A percentile compares a stretch with the other conserved stretches of the same genome.
Evolutionary conservation across 2,113 vertebrate genomes (phyloP).

Genomic region (Asarcornis scutulata): DNA sequence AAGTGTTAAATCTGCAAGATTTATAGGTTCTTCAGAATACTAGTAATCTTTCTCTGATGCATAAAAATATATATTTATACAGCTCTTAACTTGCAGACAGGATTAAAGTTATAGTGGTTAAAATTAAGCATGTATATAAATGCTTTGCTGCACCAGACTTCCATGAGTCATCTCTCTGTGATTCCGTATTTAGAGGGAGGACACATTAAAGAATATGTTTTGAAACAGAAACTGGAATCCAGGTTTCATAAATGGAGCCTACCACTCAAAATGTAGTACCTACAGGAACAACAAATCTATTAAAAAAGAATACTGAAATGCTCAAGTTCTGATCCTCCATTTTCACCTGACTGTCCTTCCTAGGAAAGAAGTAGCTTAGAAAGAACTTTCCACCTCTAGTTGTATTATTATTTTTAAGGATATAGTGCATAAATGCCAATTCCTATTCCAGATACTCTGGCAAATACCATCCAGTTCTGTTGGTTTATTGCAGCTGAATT

Average conservation of each 20-base stretch:
- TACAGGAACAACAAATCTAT: background rate
- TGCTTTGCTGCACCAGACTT: background rate
- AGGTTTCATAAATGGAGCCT: background rate
- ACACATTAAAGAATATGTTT: background rate
- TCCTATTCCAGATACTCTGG: background rate
- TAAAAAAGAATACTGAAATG: background rate
- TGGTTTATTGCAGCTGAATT: background rate
- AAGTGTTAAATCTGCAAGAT: background rate
- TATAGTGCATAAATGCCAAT: background rate
- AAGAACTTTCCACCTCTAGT: background rate
- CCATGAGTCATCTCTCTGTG: background rate
- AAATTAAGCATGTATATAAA: background rate
- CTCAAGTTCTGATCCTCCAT: background rate
- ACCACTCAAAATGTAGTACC: background rate
- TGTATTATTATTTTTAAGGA: background rate
- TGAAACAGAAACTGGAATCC: background rate
- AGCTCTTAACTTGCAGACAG: background rate
- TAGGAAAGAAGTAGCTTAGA: background rate
- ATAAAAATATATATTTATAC: background rate
- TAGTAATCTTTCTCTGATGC: background rate
- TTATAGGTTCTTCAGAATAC: background rate
- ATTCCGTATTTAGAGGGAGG: background rate
- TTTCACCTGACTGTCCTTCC: background rate
- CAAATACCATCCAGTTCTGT: constrained; percentile 2
- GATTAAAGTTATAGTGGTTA: background rate